Base-by-base conservation (phyloP, 2,113 vertebrate species). In the Siniperca chuatsi region DNA sequence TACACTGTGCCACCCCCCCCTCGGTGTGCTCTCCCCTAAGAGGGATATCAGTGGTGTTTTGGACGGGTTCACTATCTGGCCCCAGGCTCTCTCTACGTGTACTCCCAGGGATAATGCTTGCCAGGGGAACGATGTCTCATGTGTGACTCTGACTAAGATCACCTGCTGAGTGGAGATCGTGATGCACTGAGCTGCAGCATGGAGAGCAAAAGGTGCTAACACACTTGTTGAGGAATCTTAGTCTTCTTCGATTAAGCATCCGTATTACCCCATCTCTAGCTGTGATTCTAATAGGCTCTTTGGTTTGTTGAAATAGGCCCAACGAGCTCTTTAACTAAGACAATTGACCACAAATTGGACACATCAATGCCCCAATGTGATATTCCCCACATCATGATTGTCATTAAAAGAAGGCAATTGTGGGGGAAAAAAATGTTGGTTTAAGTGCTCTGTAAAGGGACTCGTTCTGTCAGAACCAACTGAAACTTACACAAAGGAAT, bases 161-260 rank as follows among this genome's bases (percentile, higher is more conserved):
- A 83, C 88, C 87, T 90, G 89, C 91, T 84, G 79, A 1, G 55
- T 2, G 1, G 65, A 89, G 91, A 91, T 93, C 93, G 92, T 92
- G 80, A 83, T 90, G 88, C 80, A 12, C 57, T 12, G 61, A 73
- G 73, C 76, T 52, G 55, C 77, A 1, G 84, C 64, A 16, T 11
- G 20, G 42, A 70, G 79, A 84, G 78, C 69, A 18, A 68, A 86
- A 89, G 86, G 84, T 88, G 81, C 84, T 69, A 81, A 81, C 55
- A 57, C 82, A 85, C 90, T 87, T 90, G 81, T 88, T 85, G 79
- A 79, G 89, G 85, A 52, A 69, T 69, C 60, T 77, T 81, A 0
- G 84, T 54, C 58, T 73, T 79, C 76, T 90, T 78, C 55, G 21
- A 84, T 88, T 85, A 85, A 78, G 74, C 40, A 9, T 75, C 72